These are phyloP conservation scores for mouse (Mus musculus) DNA, from an alignment of 2,113 vertebrate species.

Conservation along the genomic window GRCm39 chr13:15774001-15774500, in stretches of 20 bases:
- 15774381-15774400: background rate
- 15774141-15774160: no score
- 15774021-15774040: no score
- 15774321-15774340: background rate
- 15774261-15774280: background rate
- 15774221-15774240: background rate
- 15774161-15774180: no score
- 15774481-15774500: background rate
- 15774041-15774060: no score
- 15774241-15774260: background rate
- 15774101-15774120: no score
- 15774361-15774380: background rate
- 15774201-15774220: background rate
- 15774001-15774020: no score
- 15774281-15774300: background rate
- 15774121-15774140: no score
- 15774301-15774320: background rate
- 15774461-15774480: background rate
- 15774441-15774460: no score
- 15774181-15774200: no score
- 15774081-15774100: no score
- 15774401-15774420: no score
- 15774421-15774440: background rate
- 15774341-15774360: background rate
- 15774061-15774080: no score